Percentiles rank a stretch among this genome's conserved stretches.
Conservation (phyloP, 2,113 vertebrate species). For the Loxodonta africana region DNA sequence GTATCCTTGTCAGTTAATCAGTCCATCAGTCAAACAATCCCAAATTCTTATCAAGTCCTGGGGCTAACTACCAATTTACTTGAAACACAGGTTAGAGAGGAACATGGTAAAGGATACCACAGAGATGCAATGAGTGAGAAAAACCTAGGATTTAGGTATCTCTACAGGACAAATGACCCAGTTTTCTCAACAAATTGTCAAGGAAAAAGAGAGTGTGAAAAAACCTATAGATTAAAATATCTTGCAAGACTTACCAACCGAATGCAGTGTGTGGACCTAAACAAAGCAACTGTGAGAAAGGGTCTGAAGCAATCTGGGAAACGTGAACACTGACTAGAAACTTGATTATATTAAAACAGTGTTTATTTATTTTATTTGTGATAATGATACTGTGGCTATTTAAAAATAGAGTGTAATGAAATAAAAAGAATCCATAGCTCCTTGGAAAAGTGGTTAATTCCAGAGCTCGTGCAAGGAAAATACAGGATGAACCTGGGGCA, state of each 20-base stretch:
- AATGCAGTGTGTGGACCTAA: not conserved
- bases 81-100: not conserved
- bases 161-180: not conserved
- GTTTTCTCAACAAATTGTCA: not conserved
- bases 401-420: not conserved
- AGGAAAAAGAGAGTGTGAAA: not conserved
- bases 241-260: not conserved
- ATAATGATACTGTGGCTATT: not conserved
- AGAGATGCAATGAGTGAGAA: not conserved
- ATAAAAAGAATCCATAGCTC: not conserved
- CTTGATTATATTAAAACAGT: not conserved
- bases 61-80: not conserved
- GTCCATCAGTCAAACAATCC: not conserved
- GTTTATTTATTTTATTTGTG: not conserved
- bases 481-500: not conserved
- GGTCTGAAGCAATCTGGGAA: not conserved
- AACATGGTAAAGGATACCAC: not conserved
- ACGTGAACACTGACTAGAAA: not conserved
- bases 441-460: not conserved
- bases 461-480: not conserved
- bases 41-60: not conserved
- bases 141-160: not conserved
- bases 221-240: not conserved
- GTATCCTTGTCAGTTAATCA: not conserved
- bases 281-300: conserved; percentile 5